A percentile compares a stretch with the other conserved stretches of the same genome.
Conservation (phyloP, 2,888 invertebrate species). For the Phengaris alcon region DNA sequence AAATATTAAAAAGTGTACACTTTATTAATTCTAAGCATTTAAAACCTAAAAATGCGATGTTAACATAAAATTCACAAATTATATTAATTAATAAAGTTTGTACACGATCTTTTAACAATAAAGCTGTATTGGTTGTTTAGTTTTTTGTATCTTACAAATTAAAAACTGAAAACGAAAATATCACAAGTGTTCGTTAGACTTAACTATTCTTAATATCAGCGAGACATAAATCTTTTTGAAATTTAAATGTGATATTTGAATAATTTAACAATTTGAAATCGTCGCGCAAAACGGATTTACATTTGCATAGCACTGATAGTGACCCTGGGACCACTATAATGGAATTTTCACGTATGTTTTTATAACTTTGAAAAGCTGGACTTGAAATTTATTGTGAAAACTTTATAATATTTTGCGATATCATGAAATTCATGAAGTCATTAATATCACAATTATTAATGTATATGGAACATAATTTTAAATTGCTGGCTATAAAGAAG, state of each 20-base stretch:
- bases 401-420: slow-evolving; percentile 15
- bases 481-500: neutral
- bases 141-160: slow-evolving; percentile 14
- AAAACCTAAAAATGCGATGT: neutral
- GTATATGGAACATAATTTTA: neutral
- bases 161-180: neutral
- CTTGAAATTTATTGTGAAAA: slow-evolving; percentile 6
- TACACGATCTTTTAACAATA: neutral
- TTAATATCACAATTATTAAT: neutral
- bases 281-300: slow-evolving; percentile 38
- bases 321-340: slow-evolving; percentile 39
- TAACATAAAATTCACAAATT: neutral
- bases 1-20: no score
- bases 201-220: slow-evolving; percentile 32
- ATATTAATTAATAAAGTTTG: neutral
- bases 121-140: neutral
- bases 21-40: neutral
- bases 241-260: slow-evolving; percentile 58
- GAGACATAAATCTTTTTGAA: slow-evolving; percentile 49
- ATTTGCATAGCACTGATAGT: slow-evolving; percentile 53
- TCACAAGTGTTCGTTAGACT: slow-evolving; percentile 22
- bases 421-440: slow-evolving; percentile 30
- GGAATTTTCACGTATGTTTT: slow-evolving; percentile 45
- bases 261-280: slow-evolving; percentile 60
- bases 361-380: slow-evolving; percentile 36